Base-by-base conservation (phyloP, 35 echinoderm and acorn worm species). In the Apostichopus japonicus region DNA sequence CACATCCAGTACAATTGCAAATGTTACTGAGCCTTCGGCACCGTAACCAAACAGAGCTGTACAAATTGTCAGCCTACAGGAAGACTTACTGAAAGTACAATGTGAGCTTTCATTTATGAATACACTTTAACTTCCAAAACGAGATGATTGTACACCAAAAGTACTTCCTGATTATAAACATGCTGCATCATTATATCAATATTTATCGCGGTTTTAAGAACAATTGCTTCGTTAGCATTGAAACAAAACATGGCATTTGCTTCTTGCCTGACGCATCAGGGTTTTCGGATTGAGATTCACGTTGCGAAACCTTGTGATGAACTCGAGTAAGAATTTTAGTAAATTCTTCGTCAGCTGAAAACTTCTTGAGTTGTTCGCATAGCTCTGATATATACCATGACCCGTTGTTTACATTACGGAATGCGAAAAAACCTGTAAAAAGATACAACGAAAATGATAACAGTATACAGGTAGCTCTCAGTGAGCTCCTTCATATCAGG, bases 181-280 rank as follows among this genome's bases (percentile, higher is more conserved):
- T 78, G 10, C 8, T 78, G 21, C 21, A 11, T 8, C 1, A 23
- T 44, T 11, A 13, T 78, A 9, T 24, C 3, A 44, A 24, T 78
- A 78, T 78, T 44, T 52, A 11, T 23, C 13, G 13, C 14, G 90
- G 79, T 57, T 79, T 88, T 53, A 98, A 96, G 19, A 80, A 87
- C 87, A 98, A 54, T 72, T 96, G 93, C 56, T 94, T 98, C 10
- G 97, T 98, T 1, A 98, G 90, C 94, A 98, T 98, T 21, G 97
- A 98, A 61, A 98, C 91, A 27, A 91, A 98, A 79, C 97, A 98
- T 5, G 97, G 97, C 58, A 98, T 94, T 82, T 98, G 97, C 19
- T 98, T 98, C 93, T 98, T 98, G 80, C 97, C 97, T 6, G 90
- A 87, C 80, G 93, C 93, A 10, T 86, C 56, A 8, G 94, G 91